Evolutionary conservation across 1,140 invertebrate species (phyloP), one percentile per base, ranked within the genome.

Genomic region (Sesamia nonagrioides): DNA sequence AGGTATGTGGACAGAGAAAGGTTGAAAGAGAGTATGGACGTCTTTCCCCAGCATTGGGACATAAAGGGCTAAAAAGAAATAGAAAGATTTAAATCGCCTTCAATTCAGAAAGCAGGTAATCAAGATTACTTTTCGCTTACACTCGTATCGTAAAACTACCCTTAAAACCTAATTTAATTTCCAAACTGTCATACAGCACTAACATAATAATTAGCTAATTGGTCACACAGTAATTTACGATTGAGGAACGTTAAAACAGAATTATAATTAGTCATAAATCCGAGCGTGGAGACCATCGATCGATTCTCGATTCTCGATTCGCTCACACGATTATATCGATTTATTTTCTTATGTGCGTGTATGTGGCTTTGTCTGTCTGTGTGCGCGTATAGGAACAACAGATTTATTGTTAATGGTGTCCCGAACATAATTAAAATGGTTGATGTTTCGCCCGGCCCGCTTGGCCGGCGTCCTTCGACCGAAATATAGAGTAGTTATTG

Each of bases 321-420:
- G 60, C 60, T 52, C 61, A 54, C 74, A 60, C 84, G 84, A 86
- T 80, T 85, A 83, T 88, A 88, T 91, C 85, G 84, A 87, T 88
- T 87, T 82, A 81, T 72, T 79, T 78, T 71, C 80, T 54, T 72
- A 80, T 84, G 80, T 85, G 77, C 69, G 79, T 84, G 56, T 37
- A 69, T 66, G 45, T 71, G 74, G 58, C 69, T 17, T 75, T 83
- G 66, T 80, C 75, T 56, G 77, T 71, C 61, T 82, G 83, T 89
- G 88, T 82, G 86, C 80, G 83, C 40, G 82, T 84, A 79, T 86
- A 86, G 84, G 86, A 88, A 89, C 87, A 91, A 91, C 91, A 93
- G 92, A 94, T 94, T 94, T 93, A 94, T 93, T 93, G 92, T 93
- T 93, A 92, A 94, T 94, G 91, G 91, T 94, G 92, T 93, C 92